Percentiles rank a stretch among this genome's conserved stretches.
These are phyloP conservation scores for Drosophila kikkawai DNA, from an alignment of 1,140 invertebrate genomes.

Conservation along the genomic window DNA sequence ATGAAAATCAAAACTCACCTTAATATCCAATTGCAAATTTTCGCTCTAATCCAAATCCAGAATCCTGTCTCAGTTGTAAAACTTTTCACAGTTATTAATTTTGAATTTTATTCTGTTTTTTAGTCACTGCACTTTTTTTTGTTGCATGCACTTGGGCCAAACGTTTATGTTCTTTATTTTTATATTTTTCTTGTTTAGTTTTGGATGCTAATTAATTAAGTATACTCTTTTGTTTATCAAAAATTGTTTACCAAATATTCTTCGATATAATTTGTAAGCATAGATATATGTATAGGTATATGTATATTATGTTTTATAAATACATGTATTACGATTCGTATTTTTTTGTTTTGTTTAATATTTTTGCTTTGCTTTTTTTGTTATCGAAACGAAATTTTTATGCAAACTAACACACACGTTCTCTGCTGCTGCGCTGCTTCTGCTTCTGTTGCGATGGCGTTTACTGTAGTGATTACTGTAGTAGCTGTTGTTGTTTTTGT, in stretches of 20 bases:
- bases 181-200: conserved; percentile 40
- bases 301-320: conserved; percentile 58
- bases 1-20: conserved; percentile 45
- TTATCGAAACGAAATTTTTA: conserved; percentile 85
- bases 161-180: conserved; percentile 35
- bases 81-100: conserved; percentile 58
- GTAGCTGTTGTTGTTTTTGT: conserved; percentile 35
- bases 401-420: conserved; percentile 84
- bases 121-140: conserved; percentile 34
- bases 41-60: conserved; percentile 71
- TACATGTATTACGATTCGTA: conserved; percentile 54
- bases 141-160: conserved; percentile 45
- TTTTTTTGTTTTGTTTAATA: conserved; percentile 35
- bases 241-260: conserved; percentile 78
- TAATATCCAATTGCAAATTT: conserved; percentile 77
- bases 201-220: conserved; percentile 41
- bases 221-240: conserved; percentile 51
- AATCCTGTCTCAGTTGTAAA: conserved; percentile 41
- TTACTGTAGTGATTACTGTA: conserved; percentile 48
- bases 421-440: conserved; percentile 59
- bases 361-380: conserved; percentile 51
- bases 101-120: conserved; percentile 32
- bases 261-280: conserved; percentile 58
- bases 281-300: conserved; percentile 54
- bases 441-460: conserved; percentile 49